Conservation (phyloP, 2,888 invertebrate genomes). For the Cartodere bifasciata region DNA sequence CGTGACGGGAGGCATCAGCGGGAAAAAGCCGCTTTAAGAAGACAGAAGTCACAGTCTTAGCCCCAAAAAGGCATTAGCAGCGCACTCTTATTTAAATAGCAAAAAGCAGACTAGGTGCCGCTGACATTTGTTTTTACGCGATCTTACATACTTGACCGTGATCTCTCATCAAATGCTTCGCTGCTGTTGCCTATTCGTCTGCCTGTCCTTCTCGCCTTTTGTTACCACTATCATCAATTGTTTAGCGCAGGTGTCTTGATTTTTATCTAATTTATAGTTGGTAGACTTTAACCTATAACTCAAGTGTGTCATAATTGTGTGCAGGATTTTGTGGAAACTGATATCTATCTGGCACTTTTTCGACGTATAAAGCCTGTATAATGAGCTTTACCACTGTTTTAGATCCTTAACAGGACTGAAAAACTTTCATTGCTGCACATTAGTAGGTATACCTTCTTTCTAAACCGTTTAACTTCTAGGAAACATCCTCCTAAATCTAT, state of each 20-base stretch:
- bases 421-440: no score
- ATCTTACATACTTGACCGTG: constrained; percentile 23
- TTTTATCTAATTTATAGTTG: constrained; percentile 32
- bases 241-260: constrained; percentile 33
- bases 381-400: constrained; percentile 20
- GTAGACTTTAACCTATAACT: constrained; percentile 23
- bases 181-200: no score
- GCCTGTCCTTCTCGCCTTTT: constrained; percentile 22
- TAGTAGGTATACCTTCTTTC: no score
- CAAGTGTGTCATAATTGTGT: constrained; percentile 30
- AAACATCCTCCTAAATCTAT: no score
- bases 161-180: no score
- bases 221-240: constrained; percentile 29
- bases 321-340: constrained; percentile 23
- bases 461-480: no score
- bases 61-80: constrained; percentile 24
- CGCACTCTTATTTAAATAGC: constrained; percentile 25
- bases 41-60: constrained; percentile 20
- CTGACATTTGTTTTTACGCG: constrained; percentile 31
- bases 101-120: constrained; percentile 27
- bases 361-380: constrained; percentile 22
- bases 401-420: constrained; percentile 12
- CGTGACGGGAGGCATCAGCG: constrained; percentile 7
- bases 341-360: constrained; percentile 25
- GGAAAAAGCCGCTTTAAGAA: constrained; percentile 7